These are phyloP conservation scores for Laterallus jamaicensis DNA, from an alignment of 2,113 vertebrate species.

Conservation along the genomic window DNA sequence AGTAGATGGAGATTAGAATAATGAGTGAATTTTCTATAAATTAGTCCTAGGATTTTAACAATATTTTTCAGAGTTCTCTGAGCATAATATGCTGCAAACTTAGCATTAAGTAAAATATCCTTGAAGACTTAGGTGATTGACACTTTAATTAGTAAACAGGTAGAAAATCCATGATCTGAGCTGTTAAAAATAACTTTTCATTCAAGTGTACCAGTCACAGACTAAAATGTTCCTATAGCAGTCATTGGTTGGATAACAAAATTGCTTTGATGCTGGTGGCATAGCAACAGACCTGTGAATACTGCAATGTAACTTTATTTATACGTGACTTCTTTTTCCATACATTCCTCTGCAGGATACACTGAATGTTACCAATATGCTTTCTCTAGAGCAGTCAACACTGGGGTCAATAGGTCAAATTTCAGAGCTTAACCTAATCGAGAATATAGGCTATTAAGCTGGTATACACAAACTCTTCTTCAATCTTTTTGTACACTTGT, in stretches of 20 bases:
- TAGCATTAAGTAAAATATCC: neutral
- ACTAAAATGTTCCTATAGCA: neutral
- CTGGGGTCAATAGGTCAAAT: neutral
- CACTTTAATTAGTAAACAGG: neutral
- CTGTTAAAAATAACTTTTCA: neutral
- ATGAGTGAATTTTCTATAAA: neutral
- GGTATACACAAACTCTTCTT: neutral
- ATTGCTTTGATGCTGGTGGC: neutral
- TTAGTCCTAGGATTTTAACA: neutral
- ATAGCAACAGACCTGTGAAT: slow-evolving; percentile 24
- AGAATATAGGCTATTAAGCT: neutral
- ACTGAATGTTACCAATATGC: neutral
- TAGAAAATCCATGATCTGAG: neutral
- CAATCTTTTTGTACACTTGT: neutral
- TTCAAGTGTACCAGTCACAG: neutral
- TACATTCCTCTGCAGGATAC: neutral
- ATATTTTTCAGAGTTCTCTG: neutral
- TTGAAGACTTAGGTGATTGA: neutral
- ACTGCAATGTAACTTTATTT: neutral
- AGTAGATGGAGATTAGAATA: neutral
- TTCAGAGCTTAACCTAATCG: neutral
- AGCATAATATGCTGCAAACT: neutral
- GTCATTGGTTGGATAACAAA: neutral
- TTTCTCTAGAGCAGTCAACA: neutral
- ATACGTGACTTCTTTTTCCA: neutral